A percentile compares a stretch with the other conserved stretches of the same genome.
Evolutionary conservation across 2,797 vertebrate species (phyloP).

Genomic region (Momotus momota): DNA sequence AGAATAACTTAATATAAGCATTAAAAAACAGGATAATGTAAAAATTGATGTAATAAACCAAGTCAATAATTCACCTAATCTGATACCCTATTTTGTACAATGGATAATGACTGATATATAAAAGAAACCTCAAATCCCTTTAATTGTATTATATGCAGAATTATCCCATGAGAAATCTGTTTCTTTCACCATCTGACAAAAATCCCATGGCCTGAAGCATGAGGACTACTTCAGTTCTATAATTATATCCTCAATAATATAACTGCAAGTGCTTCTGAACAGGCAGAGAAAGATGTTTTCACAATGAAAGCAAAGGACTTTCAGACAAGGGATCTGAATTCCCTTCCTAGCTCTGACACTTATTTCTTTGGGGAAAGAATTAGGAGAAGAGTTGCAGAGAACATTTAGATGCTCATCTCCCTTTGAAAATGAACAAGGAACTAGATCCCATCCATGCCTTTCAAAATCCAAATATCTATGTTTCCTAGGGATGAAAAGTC

Average conservation of each 20-base stretch:
- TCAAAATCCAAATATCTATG: background rate
- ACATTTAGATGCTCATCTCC: background rate
- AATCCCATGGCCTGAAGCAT: background rate
- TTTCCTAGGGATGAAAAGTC: background rate
- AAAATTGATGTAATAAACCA: background rate
- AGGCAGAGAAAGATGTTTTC: background rate
- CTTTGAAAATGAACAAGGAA: background rate
- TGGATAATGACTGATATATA: background rate
- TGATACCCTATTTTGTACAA: background rate
- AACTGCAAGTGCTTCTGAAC: background rate
- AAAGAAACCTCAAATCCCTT: background rate
- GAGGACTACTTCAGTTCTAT: background rate
- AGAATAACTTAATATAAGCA: background rate
- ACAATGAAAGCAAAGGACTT: background rate
- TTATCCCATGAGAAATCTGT: background rate
- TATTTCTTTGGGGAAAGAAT: background rate
- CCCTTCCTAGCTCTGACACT: background rate
- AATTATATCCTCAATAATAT: background rate
- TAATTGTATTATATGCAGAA: background rate
- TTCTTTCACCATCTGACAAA: background rate
- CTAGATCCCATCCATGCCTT: background rate
- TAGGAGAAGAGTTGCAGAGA: background rate
- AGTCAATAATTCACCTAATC: background rate
- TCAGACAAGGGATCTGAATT: background rate
- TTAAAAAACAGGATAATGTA: background rate